Evolutionary conservation across 2,113 vertebrate genomes (phyloP).

Genomic region (Stomatorhinus ivindoensis): DNA sequence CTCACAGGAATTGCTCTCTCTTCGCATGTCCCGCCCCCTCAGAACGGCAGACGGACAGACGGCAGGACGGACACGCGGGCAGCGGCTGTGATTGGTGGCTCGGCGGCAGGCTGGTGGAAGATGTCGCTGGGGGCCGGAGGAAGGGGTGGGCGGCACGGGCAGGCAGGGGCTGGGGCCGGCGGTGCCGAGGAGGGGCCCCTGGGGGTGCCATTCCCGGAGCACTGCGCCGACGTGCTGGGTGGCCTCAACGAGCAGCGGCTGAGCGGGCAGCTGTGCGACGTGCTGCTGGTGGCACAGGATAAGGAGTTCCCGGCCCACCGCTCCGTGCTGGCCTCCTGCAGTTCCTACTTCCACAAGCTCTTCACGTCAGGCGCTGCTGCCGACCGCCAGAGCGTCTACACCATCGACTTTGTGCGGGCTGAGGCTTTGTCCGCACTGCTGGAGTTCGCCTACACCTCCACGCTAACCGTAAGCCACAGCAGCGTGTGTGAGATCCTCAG

Average conservation of each 20-base stretch:
- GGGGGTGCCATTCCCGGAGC: constrained; percentile 96
- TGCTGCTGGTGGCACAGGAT: constrained; percentile 86
- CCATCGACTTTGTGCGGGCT: constrained; percentile 86
- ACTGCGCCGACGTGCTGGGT: constrained; percentile 91
- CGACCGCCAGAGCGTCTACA: constrained; percentile 90
- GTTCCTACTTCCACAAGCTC: constrained; percentile 96
- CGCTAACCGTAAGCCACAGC: constrained; percentile 85
- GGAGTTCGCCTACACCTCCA: constrained; percentile 97
- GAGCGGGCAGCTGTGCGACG: constrained; percentile 86
- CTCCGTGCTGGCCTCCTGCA: constrained; percentile 93
- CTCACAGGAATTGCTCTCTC: neutral
- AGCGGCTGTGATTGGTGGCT: constrained; percentile 67
- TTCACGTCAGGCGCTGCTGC: constrained; percentile 91
- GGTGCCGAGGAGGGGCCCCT: constrained; percentile 90
- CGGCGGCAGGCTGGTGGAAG: constrained; percentile 76
- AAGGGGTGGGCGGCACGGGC: constrained; percentile 57
- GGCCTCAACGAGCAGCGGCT: constrained; percentile 89
- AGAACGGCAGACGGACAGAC: constrained; percentile 68
- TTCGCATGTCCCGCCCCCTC: neutral
- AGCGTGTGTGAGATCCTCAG: constrained; percentile 89
- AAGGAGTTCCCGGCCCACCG: constrained; percentile 94
- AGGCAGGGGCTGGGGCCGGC: constrained; percentile 51
- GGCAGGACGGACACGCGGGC: constrained; percentile 69
- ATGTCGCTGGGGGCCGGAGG: constrained; percentile 72
- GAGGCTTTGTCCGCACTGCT: constrained; percentile 87